Evolutionary conservation across 2,888 invertebrate genomes (phyloP).

Genomic region (Cybosia mesomella): DNA sequence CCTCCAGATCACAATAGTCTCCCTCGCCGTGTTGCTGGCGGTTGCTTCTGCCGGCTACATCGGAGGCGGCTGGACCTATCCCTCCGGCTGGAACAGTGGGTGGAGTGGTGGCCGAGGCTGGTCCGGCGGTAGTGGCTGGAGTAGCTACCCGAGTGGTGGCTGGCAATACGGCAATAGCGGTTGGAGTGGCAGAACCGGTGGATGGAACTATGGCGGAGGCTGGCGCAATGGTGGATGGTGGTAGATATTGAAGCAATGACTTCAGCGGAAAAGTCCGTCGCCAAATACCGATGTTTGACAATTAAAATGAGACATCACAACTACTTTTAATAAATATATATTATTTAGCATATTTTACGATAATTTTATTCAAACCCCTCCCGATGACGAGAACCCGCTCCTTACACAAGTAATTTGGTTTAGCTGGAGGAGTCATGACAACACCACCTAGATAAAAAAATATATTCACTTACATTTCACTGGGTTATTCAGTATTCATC

Average conservation of each 20-base stretch:
- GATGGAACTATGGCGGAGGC: neutral
- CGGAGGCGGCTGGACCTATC: slow-evolving; percentile 48
- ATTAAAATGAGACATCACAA: neutral
- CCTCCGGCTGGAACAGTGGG: slow-evolving; percentile 26
- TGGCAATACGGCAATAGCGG: slow-evolving; percentile 5
- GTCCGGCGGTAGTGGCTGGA: slow-evolving; percentile 22
- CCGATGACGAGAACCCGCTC: too few species aligned
- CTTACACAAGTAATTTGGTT: too few species aligned
- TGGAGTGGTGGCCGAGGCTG: slow-evolving; percentile 28
- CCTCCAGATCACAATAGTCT: slow-evolving; percentile 44
- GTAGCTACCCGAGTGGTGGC: slow-evolving; percentile 9
- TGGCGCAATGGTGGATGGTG: slow-evolving; percentile 9
- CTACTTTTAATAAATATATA: neutral
- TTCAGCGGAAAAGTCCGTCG: neutral
- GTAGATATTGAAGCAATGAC: neutral
- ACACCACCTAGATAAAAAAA: too few species aligned
- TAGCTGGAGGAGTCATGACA: too few species aligned
- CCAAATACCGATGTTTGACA: neutral
- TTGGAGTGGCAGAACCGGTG: slow-evolving; percentile 1
- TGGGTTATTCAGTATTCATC: too few species aligned
- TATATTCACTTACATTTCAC: too few species aligned
- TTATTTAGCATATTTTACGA: neutral
- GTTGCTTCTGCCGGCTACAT: slow-evolving; percentile 64
- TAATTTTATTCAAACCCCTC: neutral
- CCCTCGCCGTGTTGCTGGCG: slow-evolving; percentile 57